Conservation (phyloP, 2,888 invertebrate genomes). For the Noctua comes region DNA sequence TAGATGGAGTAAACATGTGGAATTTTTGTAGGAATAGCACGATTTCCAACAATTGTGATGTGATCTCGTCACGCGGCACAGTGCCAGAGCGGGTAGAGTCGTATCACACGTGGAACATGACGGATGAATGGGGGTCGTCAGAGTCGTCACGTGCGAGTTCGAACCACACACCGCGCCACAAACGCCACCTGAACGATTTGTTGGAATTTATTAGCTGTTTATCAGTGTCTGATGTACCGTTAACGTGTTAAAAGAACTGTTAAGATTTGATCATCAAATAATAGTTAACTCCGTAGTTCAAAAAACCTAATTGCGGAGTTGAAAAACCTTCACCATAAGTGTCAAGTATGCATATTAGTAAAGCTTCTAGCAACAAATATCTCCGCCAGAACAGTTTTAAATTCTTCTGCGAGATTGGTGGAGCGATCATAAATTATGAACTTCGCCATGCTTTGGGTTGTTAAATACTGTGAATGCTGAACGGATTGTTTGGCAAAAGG, state of each 20-base stretch:
- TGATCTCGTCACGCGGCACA: conserved; percentile 84
- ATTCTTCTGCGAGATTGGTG: conserved; percentile 66
- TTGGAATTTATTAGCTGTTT: conserved; percentile 45
- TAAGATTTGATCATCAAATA: conserved; percentile 3
- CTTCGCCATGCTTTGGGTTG: conserved; percentile 63
- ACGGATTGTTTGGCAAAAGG: conserved; percentile 65
- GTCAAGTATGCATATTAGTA: conserved; percentile 34
- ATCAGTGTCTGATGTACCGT: conserved; percentile 22
- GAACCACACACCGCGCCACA: conserved; percentile 55
- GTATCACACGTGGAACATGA: conserved; percentile 83
- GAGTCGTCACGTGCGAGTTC: conserved; percentile 78
- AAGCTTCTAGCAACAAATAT: conserved; percentile 48
- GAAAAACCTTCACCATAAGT: conserved; percentile 27
- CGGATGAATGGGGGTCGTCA: conserved; percentile 83
- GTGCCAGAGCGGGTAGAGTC: conserved; percentile 83
- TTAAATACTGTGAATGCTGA: conserved; percentile 66
- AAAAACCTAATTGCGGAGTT: neutral
- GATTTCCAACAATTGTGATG: conserved; percentile 77
- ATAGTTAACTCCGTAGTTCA: neutral
- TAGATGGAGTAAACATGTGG: conserved; percentile 57
- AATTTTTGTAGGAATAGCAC: conserved; percentile 68
- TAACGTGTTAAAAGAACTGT: conserved; percentile 23
- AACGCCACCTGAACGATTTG: conserved; percentile 55
- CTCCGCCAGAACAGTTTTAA: conserved; percentile 57
- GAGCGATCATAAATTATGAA: conserved; percentile 69